These are phyloP conservation scores for Ectropis crepuscularia DNA, from an alignment of 2,888 invertebrate species.

Conservation along the genomic window DNA sequence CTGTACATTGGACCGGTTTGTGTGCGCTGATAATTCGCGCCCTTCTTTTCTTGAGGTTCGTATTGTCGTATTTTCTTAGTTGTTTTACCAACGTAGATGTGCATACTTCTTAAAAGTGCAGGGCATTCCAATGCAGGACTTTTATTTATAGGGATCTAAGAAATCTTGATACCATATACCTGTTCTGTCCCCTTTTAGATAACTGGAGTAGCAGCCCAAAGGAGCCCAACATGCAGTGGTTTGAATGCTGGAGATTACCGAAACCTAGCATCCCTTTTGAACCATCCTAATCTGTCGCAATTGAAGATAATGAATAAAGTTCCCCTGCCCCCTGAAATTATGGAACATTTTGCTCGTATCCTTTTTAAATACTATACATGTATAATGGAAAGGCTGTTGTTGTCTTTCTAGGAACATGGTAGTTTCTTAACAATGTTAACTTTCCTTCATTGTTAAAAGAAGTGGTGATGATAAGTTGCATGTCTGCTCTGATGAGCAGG, in stretches of 20 bases:
- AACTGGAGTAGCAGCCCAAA: slow-evolving; percentile 87
- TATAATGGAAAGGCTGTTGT: too few relatives aligned
- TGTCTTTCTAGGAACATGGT: too few relatives aligned
- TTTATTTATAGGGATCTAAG: too few relatives aligned
- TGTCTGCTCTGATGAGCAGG: too few relatives aligned
- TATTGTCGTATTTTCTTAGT: slow-evolving; percentile 38
- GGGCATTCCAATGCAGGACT: background rate
- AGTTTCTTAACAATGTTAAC: too few relatives aligned
- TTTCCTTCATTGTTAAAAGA: too few relatives aligned
- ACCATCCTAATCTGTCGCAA: slow-evolving; percentile 90
- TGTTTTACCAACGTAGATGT: background rate
- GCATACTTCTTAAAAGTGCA: background rate
- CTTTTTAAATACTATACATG: slow-evolving; percentile 70
- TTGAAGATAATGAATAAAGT: slow-evolving; percentile 92
- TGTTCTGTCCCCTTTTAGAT: slow-evolving; percentile 66
- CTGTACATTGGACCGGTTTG: slow-evolving; percentile 91
- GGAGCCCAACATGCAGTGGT: slow-evolving; percentile 94
- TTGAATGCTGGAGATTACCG: slow-evolving; percentile 96
- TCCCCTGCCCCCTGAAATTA: slow-evolving; percentile 95
- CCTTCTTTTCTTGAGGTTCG: slow-evolving; percentile 88
- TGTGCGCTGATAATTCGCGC: slow-evolving; percentile 88
- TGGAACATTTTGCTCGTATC: slow-evolving; percentile 98
- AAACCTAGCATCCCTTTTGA: slow-evolving; percentile 88
- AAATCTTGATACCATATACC: background rate
- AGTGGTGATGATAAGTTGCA: too few relatives aligned